Base-by-base conservation (phyloP, 2,888 invertebrate species). In the Taphrorychus bicolor region DNA sequence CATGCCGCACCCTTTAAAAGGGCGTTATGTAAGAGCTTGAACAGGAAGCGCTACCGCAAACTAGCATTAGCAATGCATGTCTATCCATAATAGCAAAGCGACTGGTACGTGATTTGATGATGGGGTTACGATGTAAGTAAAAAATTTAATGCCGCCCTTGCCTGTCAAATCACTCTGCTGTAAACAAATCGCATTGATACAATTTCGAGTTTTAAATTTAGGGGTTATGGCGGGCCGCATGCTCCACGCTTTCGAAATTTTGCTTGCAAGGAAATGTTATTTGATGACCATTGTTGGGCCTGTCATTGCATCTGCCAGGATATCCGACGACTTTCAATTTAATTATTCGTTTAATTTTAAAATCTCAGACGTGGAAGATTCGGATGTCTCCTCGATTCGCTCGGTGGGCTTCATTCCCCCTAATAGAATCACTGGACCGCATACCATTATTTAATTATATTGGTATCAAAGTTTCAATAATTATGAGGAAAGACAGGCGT, bases 171-270 rank as follows among this genome's bases (percentile, higher is more conserved):
- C 79, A 78, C 71, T 80, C 78, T 80, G 76, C 77, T 81, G 82
- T 81, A 80, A 81, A 81, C 76, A 81, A 81, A 82, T 81, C 78
- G 78, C 80, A 81, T 81, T 81, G 80, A 81, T 81, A 79, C 77
- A 79, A 76, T 81, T 81, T 81, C 79, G 80, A 79, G 79, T 81
- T 82, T 81, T 78, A 80, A 80, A 79, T 78, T 79, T 75, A 74
- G 71, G 75, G 76, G 76, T 73, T 75, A 75, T 74, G 75, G 73
- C 65, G 16, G 19, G 56, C 70, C 71, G 72, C 73, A 70, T 57
- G 70, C 64, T 65, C 53, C 58, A 60, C 59, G 76, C 77, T 76
- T 78, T 77, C 79, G 80, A 74, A 72, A 80, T 79, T 74, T 79
- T 76, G 76, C 74, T 77, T 78, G 76, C 75, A 76, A 80, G 81